Conservation (phyloP, 2,113 vertebrate genomes). For the Alosa alosa region DNA sequence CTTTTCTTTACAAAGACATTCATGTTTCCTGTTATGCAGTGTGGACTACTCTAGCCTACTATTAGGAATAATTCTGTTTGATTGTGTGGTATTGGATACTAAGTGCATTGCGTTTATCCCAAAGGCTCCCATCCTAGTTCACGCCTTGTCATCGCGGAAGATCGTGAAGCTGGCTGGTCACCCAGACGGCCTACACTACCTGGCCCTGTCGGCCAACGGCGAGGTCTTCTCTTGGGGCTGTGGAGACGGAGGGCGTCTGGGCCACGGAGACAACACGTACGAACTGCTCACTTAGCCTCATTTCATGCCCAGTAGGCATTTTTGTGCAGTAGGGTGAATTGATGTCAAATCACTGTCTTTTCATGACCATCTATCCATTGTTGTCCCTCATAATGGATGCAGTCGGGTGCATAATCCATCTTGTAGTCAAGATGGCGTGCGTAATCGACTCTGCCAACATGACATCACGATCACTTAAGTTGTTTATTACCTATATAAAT, state of each 20-base stretch:
- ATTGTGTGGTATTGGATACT: background rate
- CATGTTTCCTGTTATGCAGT: background rate
- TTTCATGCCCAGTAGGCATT: background rate
- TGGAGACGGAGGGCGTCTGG: slow-evolving; percentile 92
- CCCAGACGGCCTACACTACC: slow-evolving; percentile 94
- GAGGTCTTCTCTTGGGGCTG: slow-evolving; percentile 99
- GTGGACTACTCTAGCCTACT: background rate
- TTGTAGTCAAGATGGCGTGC: background rate
- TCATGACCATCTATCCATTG: background rate
- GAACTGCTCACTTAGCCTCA: slow-evolving; percentile 42
- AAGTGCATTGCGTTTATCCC: slow-evolving; percentile 18
- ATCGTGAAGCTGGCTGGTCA: slow-evolving; percentile 92
- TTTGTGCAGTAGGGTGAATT: background rate
- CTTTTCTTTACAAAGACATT: background rate
- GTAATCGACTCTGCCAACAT: background rate
- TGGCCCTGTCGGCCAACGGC: slow-evolving; percentile 88
- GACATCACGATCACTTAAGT: background rate
- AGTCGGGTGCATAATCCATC: background rate
- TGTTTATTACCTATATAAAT: no score
- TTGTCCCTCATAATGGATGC: background rate
- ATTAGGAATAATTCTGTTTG: background rate
- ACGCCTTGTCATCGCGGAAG: slow-evolving; percentile 87
- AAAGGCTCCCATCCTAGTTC: slow-evolving; percentile 88
- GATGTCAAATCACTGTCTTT: background rate
- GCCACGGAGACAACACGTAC: slow-evolving; percentile 95